phyloP scores from a whole-genome alignment of 1,140 invertebrate genomes.

The Lucilia sericata region DNA sequence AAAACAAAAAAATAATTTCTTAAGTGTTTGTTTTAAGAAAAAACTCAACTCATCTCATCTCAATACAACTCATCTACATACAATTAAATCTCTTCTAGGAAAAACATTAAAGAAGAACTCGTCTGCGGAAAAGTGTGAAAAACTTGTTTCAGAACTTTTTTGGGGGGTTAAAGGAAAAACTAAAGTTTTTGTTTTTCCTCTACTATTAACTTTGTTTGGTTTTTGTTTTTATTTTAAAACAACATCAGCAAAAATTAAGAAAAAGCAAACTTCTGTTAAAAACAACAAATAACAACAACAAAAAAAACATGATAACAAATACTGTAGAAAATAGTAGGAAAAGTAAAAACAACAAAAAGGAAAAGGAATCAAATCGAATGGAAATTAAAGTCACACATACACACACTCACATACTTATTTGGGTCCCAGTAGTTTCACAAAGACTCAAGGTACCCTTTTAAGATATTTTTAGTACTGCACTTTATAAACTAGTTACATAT shows the following conservation, averaged over 20 bases:
- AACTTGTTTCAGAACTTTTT: background rate
- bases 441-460: too few relatives aligned
- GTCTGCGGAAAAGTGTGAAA: background rate
- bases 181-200: background rate
- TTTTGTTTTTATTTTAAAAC: background rate
- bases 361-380: background rate
- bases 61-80: too few relatives aligned
- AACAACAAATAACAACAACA: background rate
- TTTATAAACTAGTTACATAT: too few relatives aligned
- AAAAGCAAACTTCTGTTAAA: background rate
- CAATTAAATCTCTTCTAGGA: too few relatives aligned
- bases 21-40: too few relatives aligned
- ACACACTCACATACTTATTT: too few relatives aligned
- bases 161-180: background rate
- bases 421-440: too few relatives aligned
- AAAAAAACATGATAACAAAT: background rate
- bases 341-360: background rate
- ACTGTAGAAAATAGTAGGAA: background rate
- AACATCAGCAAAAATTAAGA: background rate
- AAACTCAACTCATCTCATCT: too few relatives aligned
- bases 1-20: too few relatives aligned
- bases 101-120: background rate
- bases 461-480: too few relatives aligned
- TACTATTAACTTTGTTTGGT: background rate
- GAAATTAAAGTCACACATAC: background rate